Evolutionary conservation across 2,797 vertebrate genomes (phyloP).

Genomic region (Peromyscus eremicus): DNA sequence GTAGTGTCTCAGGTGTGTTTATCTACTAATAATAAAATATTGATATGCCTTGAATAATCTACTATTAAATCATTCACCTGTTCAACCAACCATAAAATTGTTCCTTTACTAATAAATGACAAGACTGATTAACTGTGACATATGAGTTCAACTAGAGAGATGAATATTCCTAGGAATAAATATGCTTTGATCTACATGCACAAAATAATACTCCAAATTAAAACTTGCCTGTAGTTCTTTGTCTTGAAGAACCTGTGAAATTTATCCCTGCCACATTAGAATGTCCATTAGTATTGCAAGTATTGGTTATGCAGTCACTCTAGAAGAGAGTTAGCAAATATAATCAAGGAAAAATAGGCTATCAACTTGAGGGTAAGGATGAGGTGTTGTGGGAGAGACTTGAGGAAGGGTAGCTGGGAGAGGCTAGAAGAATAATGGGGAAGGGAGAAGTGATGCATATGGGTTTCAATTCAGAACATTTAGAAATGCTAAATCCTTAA

Average conservation of each 20-base stretch:
- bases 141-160: conserved; percentile 24
- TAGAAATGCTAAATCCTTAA: neutral
- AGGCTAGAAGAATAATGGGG: too few relatives aligned
- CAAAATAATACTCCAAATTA: conserved; percentile 64
- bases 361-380: neutral
- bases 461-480: neutral
- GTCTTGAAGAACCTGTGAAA: neutral
- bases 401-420: neutral
- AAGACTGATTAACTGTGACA: conserved; percentile 67
- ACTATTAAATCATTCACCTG: conserved; percentile 59
- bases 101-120: conserved; percentile 50
- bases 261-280: neutral
- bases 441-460: too few relatives aligned
- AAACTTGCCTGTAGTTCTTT: conserved; percentile 3
- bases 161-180: conserved; percentile 49
- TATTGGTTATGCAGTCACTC: neutral
- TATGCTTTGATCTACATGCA: neutral
- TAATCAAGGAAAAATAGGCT: neutral
- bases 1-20: conserved; percentile 5
- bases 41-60: conserved; percentile 67
- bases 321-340: neutral
- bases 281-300: neutral
- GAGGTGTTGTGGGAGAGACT: too few relatives aligned
- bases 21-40: conserved; percentile 59
- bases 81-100: conserved; percentile 62